Percentiles rank a stretch among this genome's conserved stretches.
Evolutionary conservation across 92 coral and sea anemone genomes (phyloP).

Genomic region (Umimayanthus chanpuru): DNA sequence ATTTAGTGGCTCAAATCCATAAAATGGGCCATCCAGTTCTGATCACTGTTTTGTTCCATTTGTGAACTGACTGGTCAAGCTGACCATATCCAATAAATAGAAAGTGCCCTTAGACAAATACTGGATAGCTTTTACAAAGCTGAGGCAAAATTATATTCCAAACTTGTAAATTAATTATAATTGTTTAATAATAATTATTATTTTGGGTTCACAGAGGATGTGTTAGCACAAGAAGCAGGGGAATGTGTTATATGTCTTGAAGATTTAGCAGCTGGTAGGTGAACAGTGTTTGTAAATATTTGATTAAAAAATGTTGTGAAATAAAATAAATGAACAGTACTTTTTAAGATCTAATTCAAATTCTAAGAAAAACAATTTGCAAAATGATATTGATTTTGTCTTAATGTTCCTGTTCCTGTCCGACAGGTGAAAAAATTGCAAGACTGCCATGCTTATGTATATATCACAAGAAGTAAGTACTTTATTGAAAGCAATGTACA

Average conservation of each 20-base stretch:
- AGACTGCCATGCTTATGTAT: constrained; percentile 96
- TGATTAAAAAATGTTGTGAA: background rate
- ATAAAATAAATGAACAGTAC: background rate
- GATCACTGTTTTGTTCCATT: too few relatives aligned
- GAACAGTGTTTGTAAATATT: background rate
- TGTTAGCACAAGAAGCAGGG: constrained; percentile 77
- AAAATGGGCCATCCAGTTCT: too few relatives aligned
- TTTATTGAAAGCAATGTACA: background rate
- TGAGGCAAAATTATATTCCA: background rate
- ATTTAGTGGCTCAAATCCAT: too few relatives aligned
- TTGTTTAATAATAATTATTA: background rate
- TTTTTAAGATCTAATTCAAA: background rate
- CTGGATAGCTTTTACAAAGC: too few relatives aligned
- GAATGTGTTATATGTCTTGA: constrained; percentile 97
- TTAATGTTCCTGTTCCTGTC: background rate
- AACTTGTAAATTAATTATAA: background rate
- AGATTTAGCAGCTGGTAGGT: constrained; percentile 78
- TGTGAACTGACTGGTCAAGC: too few relatives aligned
- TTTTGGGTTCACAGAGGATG: constrained; percentile 75
- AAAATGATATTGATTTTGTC: background rate
- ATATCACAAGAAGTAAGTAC: constrained; percentile 90
- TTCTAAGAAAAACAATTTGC: background rate
- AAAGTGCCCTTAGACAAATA: too few relatives aligned
- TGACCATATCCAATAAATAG: too few relatives aligned
- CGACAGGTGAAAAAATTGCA: constrained; percentile 91